Conservation (phyloP, 2,797 vertebrate genomes). For the Avahi laniger region DNA sequence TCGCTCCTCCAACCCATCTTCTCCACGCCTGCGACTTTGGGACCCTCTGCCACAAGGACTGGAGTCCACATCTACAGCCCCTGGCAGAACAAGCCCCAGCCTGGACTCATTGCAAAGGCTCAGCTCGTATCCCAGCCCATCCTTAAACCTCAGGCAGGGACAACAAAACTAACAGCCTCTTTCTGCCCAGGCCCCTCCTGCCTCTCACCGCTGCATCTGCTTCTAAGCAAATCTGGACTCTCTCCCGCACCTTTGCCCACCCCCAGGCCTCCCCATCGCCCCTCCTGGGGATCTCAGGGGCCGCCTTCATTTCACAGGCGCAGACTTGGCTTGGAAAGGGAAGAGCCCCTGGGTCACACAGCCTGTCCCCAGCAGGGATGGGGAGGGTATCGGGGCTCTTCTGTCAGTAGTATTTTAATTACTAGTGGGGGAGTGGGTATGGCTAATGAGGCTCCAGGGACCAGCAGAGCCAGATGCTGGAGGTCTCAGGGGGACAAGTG, state of each 20-base stretch:
- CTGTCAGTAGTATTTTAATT: conserved; percentile 54
- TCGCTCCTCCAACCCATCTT: background rate
- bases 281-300: background rate
- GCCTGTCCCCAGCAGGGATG: background rate
- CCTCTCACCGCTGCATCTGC: background rate
- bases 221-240: background rate
- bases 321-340: background rate
- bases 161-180: background rate
- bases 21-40: background rate
- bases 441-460: conserved; percentile 61
- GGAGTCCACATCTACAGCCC: background rate
- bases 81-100: background rate
- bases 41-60: background rate
- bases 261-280: background rate
- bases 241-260: fast-evolving
- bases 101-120: background rate
- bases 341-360: background rate
- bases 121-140: background rate
- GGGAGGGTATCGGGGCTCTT: background rate
- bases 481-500: background rate
- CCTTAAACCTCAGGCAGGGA: background rate
- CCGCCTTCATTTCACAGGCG: background rate
- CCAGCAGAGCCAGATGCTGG: background rate
- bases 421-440: background rate
- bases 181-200: background rate